Conservation (phyloP, 2,888 invertebrate species). For the Spodoptera littoralis region DNA sequence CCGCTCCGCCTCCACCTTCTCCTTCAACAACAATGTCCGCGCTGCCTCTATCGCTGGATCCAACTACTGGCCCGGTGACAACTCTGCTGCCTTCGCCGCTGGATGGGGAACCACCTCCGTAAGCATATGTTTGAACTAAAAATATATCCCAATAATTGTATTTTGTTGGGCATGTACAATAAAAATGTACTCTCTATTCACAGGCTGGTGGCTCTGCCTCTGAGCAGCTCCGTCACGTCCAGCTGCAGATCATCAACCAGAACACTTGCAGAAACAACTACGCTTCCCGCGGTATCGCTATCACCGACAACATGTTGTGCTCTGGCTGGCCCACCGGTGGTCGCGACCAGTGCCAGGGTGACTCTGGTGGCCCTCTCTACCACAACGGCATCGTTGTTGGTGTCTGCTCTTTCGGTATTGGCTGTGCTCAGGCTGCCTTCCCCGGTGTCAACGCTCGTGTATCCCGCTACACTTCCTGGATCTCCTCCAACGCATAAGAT, state of each 20-base stretch:
- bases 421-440: conserved; percentile 60
- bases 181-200: conserved; percentile 1
- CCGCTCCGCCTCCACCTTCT: too few relatives aligned
- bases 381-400: conserved; percentile 70
- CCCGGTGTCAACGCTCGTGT: conserved; percentile 72
- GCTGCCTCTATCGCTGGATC: too few relatives aligned
- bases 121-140: too few relatives aligned
- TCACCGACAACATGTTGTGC: conserved; percentile 62
- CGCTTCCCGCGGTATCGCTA: conserved; percentile 3
- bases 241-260: conserved; percentile 65
- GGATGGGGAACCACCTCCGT: too few relatives aligned
- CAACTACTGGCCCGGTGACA: too few relatives aligned
- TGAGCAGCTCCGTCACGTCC: conserved; percentile 64
- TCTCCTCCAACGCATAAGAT: conserved; percentile 58
- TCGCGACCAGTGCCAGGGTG: too few relatives aligned
- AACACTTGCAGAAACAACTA: conserved; percentile 56
- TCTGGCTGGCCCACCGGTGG: conserved; percentile 59
- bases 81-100: too few relatives aligned
- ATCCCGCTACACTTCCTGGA: conserved; percentile 65
- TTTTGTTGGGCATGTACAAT: too few relatives aligned
- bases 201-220: conserved; percentile 34
- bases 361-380: conserved; percentile 47
- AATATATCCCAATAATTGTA: too few relatives aligned
- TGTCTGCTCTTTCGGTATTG: conserved; percentile 65
- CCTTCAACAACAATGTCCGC: too few relatives aligned